A percentile compares a stretch with the other conserved stretches of the same genome.
Conservation (phyloP, 2,888 invertebrate genomes). For the Heliconius hortense region DNA sequence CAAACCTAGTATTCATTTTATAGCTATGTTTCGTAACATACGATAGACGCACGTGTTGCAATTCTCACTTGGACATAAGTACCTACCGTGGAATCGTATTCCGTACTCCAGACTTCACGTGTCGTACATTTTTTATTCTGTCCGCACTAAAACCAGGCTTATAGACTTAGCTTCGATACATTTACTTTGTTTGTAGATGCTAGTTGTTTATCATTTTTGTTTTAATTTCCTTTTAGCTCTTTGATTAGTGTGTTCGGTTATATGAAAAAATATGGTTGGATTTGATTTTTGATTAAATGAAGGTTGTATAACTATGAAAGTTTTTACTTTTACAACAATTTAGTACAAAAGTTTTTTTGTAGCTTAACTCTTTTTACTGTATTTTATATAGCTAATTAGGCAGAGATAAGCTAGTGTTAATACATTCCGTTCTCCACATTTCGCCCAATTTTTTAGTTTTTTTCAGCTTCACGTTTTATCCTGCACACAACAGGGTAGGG, state of each 20-base stretch:
- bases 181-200: conserved; percentile 1
- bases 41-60: conserved; percentile 47
- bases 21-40: conserved; percentile 36
- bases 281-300: not conserved
- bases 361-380: too few species aligned
- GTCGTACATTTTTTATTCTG: conserved; percentile 3
- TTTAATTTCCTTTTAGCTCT: not conserved
- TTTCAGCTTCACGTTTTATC: too few species aligned
- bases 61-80: conserved; percentile 38
- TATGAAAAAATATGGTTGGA: not conserved
- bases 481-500: too few species aligned
- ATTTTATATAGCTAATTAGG: too few species aligned
- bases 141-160: conserved; percentile 3
- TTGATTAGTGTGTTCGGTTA: conserved; percentile 3
- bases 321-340: too few species aligned
- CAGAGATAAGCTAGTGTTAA: too few species aligned
- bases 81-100: conserved; percentile 5
- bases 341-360: too few species aligned
- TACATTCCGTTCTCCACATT: too few species aligned
- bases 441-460: too few species aligned
- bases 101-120: conserved; percentile 19
- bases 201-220: not conserved
- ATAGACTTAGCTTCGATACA: not conserved
- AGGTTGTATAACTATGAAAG: not conserved
- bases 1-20: conserved; percentile 12